phyloP scores from a whole-genome alignment of 2,113 vertebrate species.

The Crotalus tigris region DNA sequence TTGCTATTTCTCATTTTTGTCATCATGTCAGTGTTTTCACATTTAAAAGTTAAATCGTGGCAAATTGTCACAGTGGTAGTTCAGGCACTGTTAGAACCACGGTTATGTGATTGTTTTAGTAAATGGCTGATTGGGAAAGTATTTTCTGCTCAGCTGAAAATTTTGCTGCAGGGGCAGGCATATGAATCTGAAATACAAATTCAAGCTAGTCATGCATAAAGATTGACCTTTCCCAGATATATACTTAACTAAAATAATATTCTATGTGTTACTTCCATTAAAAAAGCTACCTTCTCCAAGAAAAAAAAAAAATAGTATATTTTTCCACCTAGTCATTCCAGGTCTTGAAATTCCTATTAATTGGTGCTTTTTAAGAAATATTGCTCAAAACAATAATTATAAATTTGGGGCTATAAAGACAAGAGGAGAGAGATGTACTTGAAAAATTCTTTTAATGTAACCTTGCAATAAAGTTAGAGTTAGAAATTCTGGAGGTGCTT shows the following conservation, averaged over 20 bases:
- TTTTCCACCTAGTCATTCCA: background rate
- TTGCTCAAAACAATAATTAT: background rate
- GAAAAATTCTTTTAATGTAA: background rate
- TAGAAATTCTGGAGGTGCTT: background rate
- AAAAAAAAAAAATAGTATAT: background rate
- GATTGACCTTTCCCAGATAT: conserved; percentile 47
- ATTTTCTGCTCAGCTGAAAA: conserved; percentile 67
- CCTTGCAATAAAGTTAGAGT: background rate
- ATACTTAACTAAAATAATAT: background rate
- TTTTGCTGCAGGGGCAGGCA: conserved; percentile 60
- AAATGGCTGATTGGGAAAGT: conserved; percentile 67
- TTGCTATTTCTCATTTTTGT: conserved; percentile 43
- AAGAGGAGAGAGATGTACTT: background rate
- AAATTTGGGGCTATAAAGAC: background rate
- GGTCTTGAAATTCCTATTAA: conserved; percentile 3
- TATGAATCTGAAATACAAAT: conserved; percentile 54
- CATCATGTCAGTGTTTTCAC: conserved; percentile 46
- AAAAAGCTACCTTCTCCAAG: background rate
- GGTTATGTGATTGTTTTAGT: conserved; percentile 57
- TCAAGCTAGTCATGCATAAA: conserved; percentile 26
- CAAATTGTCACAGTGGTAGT: conserved; percentile 52
- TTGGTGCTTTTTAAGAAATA: background rate
- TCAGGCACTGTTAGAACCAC: conserved; percentile 48
- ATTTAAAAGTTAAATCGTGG: conserved; percentile 59
- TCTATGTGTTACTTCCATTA: conserved; percentile 20